Percentiles rank a stretch among this genome's conserved stretches.
Conservation (phyloP, 2,797 vertebrate genomes). For the Dendrocincla tyrannina region DNA sequence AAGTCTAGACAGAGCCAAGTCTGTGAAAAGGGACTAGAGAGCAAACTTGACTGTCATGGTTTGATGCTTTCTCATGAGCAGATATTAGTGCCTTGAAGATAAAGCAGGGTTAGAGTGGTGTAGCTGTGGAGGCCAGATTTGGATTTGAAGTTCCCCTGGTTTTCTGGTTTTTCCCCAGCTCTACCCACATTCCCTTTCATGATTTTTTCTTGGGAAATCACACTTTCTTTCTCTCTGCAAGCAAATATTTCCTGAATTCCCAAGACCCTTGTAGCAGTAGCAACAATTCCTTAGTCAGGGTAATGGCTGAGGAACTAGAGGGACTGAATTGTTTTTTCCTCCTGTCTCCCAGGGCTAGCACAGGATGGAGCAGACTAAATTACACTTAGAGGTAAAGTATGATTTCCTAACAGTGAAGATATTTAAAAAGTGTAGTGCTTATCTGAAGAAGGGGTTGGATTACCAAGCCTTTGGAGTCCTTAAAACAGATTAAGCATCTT, state of each 20-base stretch:
- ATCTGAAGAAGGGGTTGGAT: not conserved
- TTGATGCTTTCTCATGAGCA: not conserved
- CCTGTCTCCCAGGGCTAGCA: not conserved
- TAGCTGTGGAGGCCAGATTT: not conserved
- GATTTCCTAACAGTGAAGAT: not conserved
- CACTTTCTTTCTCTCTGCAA: not conserved
- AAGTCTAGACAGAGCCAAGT: not conserved
- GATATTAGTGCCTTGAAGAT: not conserved
- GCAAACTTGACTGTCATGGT: not conserved
- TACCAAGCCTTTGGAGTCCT: not conserved
- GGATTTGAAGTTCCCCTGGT: not conserved
- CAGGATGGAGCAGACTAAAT: not conserved
- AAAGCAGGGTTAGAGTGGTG: not conserved
- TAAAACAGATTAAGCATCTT: not conserved
- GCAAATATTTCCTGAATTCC: not conserved
- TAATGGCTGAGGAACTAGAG: not conserved
- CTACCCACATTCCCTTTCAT: fast-evolving
- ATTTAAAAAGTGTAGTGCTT: not conserved
- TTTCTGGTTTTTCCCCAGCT: not conserved
- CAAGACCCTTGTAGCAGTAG: not conserved
- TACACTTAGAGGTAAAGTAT: not conserved
- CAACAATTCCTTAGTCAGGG: not conserved
- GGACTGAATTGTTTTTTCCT: not conserved
- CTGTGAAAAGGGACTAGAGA: not conserved
- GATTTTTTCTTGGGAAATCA: not conserved